A percentile compares a stretch with the other conserved stretches of the same genome.
Conservation (phyloP, 2,888 invertebrate species). For the Cataglyphis cursor region DNA sequence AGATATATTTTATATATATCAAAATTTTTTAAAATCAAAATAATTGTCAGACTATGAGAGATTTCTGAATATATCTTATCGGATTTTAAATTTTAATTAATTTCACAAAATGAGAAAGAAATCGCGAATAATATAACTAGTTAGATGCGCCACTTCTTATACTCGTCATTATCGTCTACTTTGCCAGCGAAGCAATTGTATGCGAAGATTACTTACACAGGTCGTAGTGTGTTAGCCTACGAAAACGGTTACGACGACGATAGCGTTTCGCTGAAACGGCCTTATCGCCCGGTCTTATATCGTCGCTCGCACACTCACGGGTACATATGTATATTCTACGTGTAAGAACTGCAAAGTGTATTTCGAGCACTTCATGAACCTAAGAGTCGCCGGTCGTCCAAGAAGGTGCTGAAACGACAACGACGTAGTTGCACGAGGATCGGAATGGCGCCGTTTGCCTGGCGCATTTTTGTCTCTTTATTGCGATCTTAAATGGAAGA, state of each 20-base stretch:
- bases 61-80: not conserved
- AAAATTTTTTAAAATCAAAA: not conserved
- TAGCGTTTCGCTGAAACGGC: constrained; percentile 35
- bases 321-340: constrained; percentile 51
- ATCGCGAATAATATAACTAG: constrained; percentile 19
- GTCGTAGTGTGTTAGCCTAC: constrained; percentile 47
- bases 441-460: constrained; percentile 17
- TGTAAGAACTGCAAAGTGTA: constrained; percentile 49
- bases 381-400: constrained; percentile 28
- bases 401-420: constrained; percentile 41
- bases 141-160: constrained; percentile 24
- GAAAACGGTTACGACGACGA: constrained; percentile 55
- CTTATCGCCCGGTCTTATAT: constrained; percentile 50
- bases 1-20: not conserved
- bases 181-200: constrained; percentile 37
- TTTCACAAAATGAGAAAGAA: not conserved
- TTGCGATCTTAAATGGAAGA: constrained; percentile 9
- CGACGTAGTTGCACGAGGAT: constrained; percentile 29
- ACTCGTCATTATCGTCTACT: constrained; percentile 44
- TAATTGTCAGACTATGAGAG: not conserved
- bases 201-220: constrained; percentile 33
- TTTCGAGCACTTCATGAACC: constrained; percentile 53
- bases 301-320: constrained; percentile 23
- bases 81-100: not conserved
- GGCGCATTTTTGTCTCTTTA: constrained; percentile 44